Evolutionary conservation across 2,797 vertebrate species (phyloP), one percentile per base, ranked within the genome.

Genomic region (Echeneis naucrates): DNA sequence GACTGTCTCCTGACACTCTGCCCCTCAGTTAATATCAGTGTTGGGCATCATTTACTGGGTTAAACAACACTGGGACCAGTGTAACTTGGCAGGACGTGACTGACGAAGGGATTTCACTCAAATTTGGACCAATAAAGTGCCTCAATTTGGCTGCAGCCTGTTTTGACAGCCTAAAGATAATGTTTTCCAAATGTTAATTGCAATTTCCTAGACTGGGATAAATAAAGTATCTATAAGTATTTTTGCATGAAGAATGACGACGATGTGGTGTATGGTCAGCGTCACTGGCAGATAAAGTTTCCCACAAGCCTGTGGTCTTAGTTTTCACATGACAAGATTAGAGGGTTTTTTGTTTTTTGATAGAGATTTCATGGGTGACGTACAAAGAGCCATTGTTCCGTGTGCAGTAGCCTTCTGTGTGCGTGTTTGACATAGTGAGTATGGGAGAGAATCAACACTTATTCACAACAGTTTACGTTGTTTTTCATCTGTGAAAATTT

Each of bases 371-470:
- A 44, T 77, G 45, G 53, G 63, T 55, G 45, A 19, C 2, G 51
- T 1, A 83, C 67, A 88, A 87, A 78, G 65, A 24, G 11, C 48
- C 45, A 73, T 86, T 91, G 88, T 90, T 82, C 42, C 4, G 19
- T 13, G 62, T 67, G 67, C 75, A 68, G 63, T 63, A 53, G 12
- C 69, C 47, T 32, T 8, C 4, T 53, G n/a, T 33, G 9, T 37
- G 16, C 38, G 21, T 19, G 26, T 8, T 8, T 9, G 42, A 17
- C 14, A 17, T 14, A 1, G 40, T 2, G 38, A 42, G 71, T 14
- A 32, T 14, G 21, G 5, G 40, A 59, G 9, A 45, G 38, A 23
- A 40, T 44, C 60, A 53, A 52, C 55, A 13, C 17, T 6, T 3
- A 6, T 30, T 30, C 30, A n/a, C n/a, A n/a, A n/a, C 21, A 24